A percentile compares a stretch with the other conserved stretches of the same genome.
Conservation (phyloP, 2,888 invertebrate species). For the Agrochola lota region DNA sequence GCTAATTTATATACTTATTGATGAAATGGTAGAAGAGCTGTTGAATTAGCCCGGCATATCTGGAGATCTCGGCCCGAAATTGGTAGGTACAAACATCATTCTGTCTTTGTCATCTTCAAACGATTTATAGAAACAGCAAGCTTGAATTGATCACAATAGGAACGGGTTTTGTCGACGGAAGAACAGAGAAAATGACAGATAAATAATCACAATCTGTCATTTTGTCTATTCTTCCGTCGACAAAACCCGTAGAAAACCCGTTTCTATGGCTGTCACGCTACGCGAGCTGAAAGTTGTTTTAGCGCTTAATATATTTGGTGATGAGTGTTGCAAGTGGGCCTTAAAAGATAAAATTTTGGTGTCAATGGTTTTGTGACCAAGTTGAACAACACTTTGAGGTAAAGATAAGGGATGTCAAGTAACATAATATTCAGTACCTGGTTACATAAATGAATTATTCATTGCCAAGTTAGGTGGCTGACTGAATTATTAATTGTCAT, state of each 20-base stretch:
- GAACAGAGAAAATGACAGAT: too few relatives aligned
- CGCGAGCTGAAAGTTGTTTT: neutral
- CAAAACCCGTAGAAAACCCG: too few relatives aligned
- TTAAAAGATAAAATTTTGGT: neutral
- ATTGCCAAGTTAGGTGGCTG: neutral
- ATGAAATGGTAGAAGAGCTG: neutral
- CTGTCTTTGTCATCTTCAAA: neutral
- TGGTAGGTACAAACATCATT: too few relatives aligned
- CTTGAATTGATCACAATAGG: too few relatives aligned
- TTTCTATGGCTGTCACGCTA: too few relatives aligned
- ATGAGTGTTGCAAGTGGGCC: neutral
- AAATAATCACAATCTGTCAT: too few relatives aligned
- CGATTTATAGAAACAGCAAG: neutral
- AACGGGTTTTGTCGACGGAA: too few relatives aligned
- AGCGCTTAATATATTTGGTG: neutral
- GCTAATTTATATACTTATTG: constrained; percentile 25
- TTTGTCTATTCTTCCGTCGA: too few relatives aligned
- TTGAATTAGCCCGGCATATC: neutral
- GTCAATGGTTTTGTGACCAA: neutral
- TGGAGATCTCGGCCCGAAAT: neutral
- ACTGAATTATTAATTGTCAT: neutral
- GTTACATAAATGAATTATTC: constrained; percentile 3
- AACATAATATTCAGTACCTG: neutral
- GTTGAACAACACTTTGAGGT: neutral
- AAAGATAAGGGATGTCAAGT: neutral